phyloP scores from a whole-genome alignment of 2,888 invertebrate genomes.

The Elysia crispata region DNA sequence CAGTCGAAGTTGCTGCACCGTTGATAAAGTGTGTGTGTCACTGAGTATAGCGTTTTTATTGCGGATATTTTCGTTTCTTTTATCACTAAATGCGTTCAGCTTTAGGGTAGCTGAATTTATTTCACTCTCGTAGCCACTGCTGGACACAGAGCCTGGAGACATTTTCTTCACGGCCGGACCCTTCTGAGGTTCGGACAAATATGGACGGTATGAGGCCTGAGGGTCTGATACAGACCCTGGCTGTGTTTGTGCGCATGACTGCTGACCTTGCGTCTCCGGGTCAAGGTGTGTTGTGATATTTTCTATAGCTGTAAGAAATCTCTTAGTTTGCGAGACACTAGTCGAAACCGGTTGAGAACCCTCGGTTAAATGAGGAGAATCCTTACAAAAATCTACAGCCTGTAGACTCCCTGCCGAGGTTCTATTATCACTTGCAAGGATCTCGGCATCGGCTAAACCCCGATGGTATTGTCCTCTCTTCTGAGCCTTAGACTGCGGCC shows the following conservation, averaged over 20 bases:
- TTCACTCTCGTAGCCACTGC: conserved; percentile 30
- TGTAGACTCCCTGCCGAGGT: neutral
- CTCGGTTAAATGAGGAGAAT: neutral
- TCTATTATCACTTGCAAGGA: neutral
- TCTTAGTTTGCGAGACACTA: no score
- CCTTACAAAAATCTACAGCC: neutral
- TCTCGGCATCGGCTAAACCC: neutral
- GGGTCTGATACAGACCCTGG: neutral
- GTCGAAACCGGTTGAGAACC: neutral
- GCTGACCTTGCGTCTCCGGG: neutral
- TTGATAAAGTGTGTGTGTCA: neutral
- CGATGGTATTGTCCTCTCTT: neutral
- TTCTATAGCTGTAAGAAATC: neutral
- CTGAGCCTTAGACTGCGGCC: no score
- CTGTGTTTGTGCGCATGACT: neutral
- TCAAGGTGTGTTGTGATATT: neutral
- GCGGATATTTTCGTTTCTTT: neutral
- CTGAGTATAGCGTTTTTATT: neutral
- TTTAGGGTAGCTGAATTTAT: neutral
- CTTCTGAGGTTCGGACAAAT: neutral
- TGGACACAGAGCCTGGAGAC: conserved; percentile 22
- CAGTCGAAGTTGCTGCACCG: conserved; percentile 20
- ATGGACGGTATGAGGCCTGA: neutral
- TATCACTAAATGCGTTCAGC: neutral
- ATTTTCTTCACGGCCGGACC: conserved; percentile 5